Evolutionary conservation across 2,797 vertebrate species (phyloP).

Genomic region (Propithecus deckenii): DNA sequence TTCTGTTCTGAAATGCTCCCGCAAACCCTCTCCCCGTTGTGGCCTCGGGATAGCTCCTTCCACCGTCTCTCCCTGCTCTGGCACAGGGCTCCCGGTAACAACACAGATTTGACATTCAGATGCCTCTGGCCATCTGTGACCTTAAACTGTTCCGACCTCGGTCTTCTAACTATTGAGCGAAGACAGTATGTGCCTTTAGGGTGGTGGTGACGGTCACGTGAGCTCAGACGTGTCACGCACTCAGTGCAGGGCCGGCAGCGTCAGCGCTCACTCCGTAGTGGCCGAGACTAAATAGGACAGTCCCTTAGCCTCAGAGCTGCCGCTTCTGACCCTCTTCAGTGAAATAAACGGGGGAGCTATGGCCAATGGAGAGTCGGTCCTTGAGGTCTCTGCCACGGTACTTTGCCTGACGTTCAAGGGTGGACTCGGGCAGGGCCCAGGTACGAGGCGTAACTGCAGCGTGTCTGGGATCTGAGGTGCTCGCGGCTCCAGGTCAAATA

Average conservation of each 20-base stretch:
- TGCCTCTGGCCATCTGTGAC: neutral
- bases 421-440: neutral
- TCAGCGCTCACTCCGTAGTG: neutral
- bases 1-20: neutral
- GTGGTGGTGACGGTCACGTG: neutral
- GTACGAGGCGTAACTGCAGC: neutral
- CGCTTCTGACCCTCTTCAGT: neutral
- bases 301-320: neutral
- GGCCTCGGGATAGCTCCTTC: neutral
- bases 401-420: neutral
- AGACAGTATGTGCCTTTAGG: neutral
- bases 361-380: neutral
- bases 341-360: neutral
- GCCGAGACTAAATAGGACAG: neutral
- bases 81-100: neutral
- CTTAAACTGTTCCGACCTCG: neutral
- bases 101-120: too few species aligned
- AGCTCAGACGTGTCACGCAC: fast-evolving
- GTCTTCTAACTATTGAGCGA: neutral
- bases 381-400: neutral
- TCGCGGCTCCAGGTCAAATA: neutral
- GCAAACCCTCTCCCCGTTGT: neutral
- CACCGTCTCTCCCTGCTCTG: neutral
- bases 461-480: neutral
- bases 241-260: neutral